Base-by-base conservation (phyloP, 2,888 invertebrate species). In the Drosophila demipolita region DNA sequence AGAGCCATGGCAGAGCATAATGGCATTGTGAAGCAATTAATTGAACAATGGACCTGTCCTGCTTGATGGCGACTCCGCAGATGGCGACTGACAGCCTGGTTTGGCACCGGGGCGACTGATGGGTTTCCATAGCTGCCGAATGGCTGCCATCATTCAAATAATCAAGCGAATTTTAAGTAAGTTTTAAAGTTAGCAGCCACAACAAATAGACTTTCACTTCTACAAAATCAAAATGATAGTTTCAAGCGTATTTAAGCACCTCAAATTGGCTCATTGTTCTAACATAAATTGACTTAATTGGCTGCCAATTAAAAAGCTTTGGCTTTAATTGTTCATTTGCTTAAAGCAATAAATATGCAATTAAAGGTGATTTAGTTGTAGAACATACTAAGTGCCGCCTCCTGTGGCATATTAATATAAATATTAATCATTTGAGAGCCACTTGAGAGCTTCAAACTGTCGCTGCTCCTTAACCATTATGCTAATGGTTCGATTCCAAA, bases 21-120 rank as follows among this genome's bases (percentile, higher is more conserved):
- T 89, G 75, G 80, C 89, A 89, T 72, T 75, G 80, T 75, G 72
- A 60, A 79, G 81, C 89, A 85, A 86, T 85, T 90, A 90, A 85
- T 89, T 73, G 87, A 75, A 90, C 75, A 90, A 83, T 83, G 84
- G 77, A 42, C 53, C 42, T 40, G 49, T 32, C 36, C 49, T 23
- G 20, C 7, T 33, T 42, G 20, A 17, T 35, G 35, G 48, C 26
- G 5, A 26, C 8, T 50, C 23, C n/a, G n/a, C n/a, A n/a, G 50
- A 45, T 26, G 33, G 8, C 23, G 23, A 42, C 20, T 26, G 57
- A 68, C 50, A 40, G 38, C 42, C 29, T 17, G 20, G 33, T n/a
- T 54, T 55, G 53, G 12, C 20, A 5, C n/a, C 26, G 29, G 32
- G 15, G 12, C 7, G 5, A 23, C 11, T 53, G 42, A 23, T 20